phyloP scores from a whole-genome alignment of 2,113 vertebrate species.

The Myxocyprinus asiaticus region DNA sequence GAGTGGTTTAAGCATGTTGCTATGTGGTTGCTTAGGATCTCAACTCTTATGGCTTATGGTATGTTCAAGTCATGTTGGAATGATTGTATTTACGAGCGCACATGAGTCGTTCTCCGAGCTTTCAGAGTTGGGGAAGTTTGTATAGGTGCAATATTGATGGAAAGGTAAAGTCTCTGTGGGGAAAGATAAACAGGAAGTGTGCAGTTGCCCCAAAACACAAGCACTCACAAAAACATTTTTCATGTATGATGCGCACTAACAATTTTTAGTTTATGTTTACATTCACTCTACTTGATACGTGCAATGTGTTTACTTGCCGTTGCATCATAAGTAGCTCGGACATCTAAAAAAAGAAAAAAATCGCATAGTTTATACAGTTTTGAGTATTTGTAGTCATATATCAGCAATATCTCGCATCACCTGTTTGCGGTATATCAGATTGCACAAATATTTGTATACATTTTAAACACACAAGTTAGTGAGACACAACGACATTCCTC shows the following conservation, averaged over 20 bases:
- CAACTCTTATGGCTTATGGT: no score
- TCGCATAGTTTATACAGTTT: background rate
- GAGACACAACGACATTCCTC: slow-evolving; percentile 25
- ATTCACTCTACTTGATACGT: background rate
- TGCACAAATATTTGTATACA: slow-evolving; percentile 4
- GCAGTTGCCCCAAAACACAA: slow-evolving; percentile 26
- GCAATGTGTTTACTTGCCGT: slow-evolving; percentile 27
- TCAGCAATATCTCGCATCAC: slow-evolving; percentile 32
- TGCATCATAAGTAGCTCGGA: slow-evolving; percentile 22
- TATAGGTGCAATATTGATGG: background rate
- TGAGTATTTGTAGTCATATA: slow-evolving; percentile 20
- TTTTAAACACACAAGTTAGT: slow-evolving; percentile 14
- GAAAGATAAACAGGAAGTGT: slow-evolving; percentile 60
- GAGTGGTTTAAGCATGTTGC: no score
- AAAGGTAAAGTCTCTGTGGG: slow-evolving; percentile 28
- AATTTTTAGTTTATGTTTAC: slow-evolving; percentile 20
- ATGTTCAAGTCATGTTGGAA: no score
- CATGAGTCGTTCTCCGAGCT: no score
- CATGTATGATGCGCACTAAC: background rate
- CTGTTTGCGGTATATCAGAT: slow-evolving; percentile 29
- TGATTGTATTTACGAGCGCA: no score
- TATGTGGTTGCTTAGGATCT: no score
- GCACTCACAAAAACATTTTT: slow-evolving; percentile 2
- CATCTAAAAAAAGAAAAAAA: slow-evolving; percentile 12
- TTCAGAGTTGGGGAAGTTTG: slow-evolving; percentile 25